Evolutionary conservation across 2,113 vertebrate genomes (phyloP).

Genomic region (Oncorhynchus masou): DNA sequence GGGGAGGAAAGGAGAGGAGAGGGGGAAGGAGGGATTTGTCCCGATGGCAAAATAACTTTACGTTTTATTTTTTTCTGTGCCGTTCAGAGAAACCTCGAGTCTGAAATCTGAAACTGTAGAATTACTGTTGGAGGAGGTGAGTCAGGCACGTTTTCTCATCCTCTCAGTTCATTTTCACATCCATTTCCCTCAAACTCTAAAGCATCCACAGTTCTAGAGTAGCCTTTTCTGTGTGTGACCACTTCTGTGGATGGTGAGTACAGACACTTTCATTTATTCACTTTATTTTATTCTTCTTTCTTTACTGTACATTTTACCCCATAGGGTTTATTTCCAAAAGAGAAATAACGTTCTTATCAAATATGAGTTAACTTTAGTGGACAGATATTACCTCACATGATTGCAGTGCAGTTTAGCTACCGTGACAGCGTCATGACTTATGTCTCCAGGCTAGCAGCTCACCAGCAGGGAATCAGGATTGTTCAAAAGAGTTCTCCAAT

Average conservation of each 20-base stretch:
- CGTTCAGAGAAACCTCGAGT: conserved; percentile 55
- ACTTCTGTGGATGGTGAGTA: conserved; percentile 52
- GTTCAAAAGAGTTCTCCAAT: not conserved
- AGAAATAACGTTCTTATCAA: not conserved
- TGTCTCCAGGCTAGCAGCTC: conserved; percentile 4
- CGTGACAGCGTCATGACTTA: conserved; percentile 25
- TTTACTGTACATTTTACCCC: not conserved
- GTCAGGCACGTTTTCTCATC: conserved; percentile 8
- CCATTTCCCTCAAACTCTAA: conserved; percentile 18
- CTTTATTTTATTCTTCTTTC: not conserved
- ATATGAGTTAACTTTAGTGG: not conserved
- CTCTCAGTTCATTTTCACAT: conserved; percentile 25
- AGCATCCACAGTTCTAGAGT: conserved; percentile 2
- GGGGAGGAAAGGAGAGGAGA: conserved; percentile 14
- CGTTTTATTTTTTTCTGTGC: conserved; percentile 25
- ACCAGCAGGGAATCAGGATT: not conserved
- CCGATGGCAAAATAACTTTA: conserved; percentile 37
- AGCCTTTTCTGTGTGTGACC: conserved; percentile 8
- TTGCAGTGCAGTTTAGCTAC: not conserved
- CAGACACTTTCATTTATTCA: conserved; percentile 12
- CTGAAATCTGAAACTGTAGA: conserved; percentile 63
- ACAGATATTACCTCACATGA: conserved; percentile 2
- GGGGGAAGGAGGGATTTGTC: conserved; percentile 61
- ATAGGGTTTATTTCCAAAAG: not conserved
- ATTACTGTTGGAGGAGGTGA: conserved; percentile 25